Evolutionary conservation across 2,797 vertebrate species (phyloP).

Genomic region (Cygnus olor): DNA sequence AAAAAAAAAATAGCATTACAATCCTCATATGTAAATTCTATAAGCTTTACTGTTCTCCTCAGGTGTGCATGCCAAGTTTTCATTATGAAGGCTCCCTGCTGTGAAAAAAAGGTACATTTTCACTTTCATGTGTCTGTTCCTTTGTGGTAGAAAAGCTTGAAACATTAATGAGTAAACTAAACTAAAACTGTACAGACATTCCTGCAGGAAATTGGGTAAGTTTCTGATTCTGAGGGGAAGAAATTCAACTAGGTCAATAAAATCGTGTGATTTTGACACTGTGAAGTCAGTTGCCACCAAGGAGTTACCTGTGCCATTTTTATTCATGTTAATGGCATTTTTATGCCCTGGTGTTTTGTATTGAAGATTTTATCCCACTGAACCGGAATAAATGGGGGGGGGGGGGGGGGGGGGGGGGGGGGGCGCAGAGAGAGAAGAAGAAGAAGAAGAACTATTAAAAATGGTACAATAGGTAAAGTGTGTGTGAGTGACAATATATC

Average conservation of each 20-base stretch:
- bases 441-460: not conserved
- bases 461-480: not conserved
- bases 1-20: not conserved
- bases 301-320: constrained; percentile 65
- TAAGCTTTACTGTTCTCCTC: constrained; percentile 73
- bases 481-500: not conserved
- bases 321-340: constrained; percentile 71
- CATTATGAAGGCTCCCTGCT: constrained; percentile 73
- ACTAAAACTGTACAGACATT: constrained; percentile 66
- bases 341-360: constrained; percentile 70
- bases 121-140: constrained; percentile 74
- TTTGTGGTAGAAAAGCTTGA: constrained; percentile 71
- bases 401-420: not conserved
- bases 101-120: constrained; percentile 75
- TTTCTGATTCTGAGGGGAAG: constrained; percentile 71
- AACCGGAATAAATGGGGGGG: not conserved
- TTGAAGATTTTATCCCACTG: constrained; percentile 65
- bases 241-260: constrained; percentile 76
- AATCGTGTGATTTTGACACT: constrained; percentile 67
- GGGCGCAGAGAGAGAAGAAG: not conserved
- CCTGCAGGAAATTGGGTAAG: constrained; percentile 64
- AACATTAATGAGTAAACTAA: constrained; percentile 77
- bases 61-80: constrained; percentile 76
- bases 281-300: constrained; percentile 69
- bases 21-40: constrained; percentile 72